Evolutionary conservation across 2,888 invertebrate species (phyloP).

Genomic region (Phortica magna): DNA sequence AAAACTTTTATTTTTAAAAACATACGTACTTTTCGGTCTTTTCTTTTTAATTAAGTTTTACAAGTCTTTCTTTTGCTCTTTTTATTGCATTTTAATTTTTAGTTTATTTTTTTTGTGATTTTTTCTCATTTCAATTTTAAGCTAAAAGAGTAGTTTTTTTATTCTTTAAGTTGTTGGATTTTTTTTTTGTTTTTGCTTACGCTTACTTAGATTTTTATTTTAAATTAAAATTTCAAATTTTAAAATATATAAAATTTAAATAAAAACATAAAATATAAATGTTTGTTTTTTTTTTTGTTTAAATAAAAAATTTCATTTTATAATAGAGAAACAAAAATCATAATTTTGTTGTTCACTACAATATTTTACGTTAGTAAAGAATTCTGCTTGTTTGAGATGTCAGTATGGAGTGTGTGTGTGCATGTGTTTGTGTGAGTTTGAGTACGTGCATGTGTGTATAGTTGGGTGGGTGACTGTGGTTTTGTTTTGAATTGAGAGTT

Average conservation of each 20-base stretch:
- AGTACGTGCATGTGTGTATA: slow-evolving; percentile 41
- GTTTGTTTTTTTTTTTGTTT: slow-evolving; percentile 42
- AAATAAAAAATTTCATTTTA: slow-evolving; percentile 49
- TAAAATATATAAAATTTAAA: slow-evolving; percentile 53
- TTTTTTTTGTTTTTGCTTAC: neutral
- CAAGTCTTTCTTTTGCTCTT: slow-evolving; percentile 44
- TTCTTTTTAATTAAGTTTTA: slow-evolving; percentile 34
- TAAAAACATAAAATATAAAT: slow-evolving; percentile 48
- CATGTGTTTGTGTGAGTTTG: slow-evolving; percentile 39
- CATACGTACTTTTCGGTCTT: slow-evolving; percentile 36
- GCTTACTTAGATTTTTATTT: neutral
- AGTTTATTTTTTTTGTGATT: slow-evolving; percentile 45
- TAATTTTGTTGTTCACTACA: slow-evolving; percentile 38
- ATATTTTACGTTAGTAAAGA: slow-evolving; percentile 37
- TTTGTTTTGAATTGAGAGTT: slow-evolving; percentile 25
- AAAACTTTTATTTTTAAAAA: slow-evolving; percentile 17
- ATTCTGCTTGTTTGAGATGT: slow-evolving; percentile 6
- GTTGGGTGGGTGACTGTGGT: slow-evolving; percentile 33
- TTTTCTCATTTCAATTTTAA: slow-evolving; percentile 58
- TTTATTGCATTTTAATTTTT: slow-evolving; percentile 51
- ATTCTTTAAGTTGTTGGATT: slow-evolving; percentile 35
- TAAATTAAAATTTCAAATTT: slow-evolving; percentile 47
- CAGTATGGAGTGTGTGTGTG: slow-evolving; percentile 35
- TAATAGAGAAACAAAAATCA: slow-evolving; percentile 38
- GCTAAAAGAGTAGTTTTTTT: slow-evolving; percentile 42